These are phyloP conservation scores for Gadus chalcogrammus DNA, from an alignment of 2,113 vertebrate species.

Conservation along the genomic window DNA sequence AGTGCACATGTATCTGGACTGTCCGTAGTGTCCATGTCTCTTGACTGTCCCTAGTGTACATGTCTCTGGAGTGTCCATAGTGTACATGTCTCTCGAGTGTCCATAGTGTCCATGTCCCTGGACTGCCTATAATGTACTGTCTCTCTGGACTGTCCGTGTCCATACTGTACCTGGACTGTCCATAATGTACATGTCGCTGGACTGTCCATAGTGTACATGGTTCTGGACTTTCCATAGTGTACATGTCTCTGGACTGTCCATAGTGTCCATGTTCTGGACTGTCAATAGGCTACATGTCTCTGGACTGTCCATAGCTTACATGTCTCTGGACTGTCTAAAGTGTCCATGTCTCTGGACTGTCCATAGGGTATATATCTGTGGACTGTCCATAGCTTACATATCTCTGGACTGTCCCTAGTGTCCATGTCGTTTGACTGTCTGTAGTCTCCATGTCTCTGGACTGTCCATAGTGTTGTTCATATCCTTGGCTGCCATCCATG, in stretches of 20 bases:
- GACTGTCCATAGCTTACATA: slow-evolving; percentile 5
- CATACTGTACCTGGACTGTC: too few species aligned
- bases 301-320: slow-evolving; percentile 6
- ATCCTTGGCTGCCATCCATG: neutral
- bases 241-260: slow-evolving; percentile 10
- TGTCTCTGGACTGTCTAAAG: slow-evolving; percentile 7
- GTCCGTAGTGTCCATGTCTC: too few species aligned
- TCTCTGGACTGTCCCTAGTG: neutral
- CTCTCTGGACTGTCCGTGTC: slow-evolving; percentile 5
- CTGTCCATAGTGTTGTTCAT: neutral
- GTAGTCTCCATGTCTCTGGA: too few species aligned
- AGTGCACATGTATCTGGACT: too few species aligned
- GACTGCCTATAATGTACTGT: neutral
- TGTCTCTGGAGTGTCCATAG: neutral
- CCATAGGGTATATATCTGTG: slow-evolving; percentile 4
- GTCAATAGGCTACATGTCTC: slow-evolving; percentile 14
- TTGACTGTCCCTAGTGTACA: neutral
- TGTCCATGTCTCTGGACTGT: too few species aligned
- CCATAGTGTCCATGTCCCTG: slow-evolving; percentile 49
- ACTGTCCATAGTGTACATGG: slow-evolving; percentile 5
- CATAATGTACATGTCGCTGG: slow-evolving; percentile 8
- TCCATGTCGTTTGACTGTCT: neutral
- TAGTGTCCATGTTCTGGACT: too few species aligned
- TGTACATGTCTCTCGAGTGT: slow-evolving; percentile 15
- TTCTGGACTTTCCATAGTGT: slow-evolving; percentile 31